These are phyloP conservation scores for Empidonax traillii DNA, from an alignment of 2,113 vertebrate species.

Conservation along the genomic window DNA sequence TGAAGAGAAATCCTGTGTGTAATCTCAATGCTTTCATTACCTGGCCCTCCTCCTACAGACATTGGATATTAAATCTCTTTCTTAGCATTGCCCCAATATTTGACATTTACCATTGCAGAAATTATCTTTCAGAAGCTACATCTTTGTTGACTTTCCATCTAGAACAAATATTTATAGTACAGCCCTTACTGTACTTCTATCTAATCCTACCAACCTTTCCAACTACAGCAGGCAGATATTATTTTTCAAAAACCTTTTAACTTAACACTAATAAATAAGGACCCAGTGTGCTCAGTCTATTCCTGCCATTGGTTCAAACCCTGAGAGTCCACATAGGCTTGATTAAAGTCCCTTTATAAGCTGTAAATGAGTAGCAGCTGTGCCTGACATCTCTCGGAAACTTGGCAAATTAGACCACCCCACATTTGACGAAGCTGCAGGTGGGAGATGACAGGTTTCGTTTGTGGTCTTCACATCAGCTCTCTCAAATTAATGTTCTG, in stretches of 20 bases:
- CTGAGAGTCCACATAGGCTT: background rate
- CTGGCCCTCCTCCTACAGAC: background rate
- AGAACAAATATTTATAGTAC: constrained; percentile 64
- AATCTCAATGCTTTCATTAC: constrained; percentile 10
- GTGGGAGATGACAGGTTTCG: background rate
- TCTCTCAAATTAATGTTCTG: background rate
- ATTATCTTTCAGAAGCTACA: constrained; percentile 39
- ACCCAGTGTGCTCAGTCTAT: background rate
- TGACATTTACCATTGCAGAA: constrained; percentile 34
- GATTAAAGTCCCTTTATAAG: background rate
- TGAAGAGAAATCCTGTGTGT: background rate
- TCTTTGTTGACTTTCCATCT: constrained; percentile 59
- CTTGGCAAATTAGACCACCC: constrained; percentile 13
- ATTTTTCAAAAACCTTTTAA: constrained; percentile 38
- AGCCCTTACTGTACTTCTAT: background rate
- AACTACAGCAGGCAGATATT: constrained; percentile 9
- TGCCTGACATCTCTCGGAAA: background rate
- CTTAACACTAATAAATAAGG: background rate
- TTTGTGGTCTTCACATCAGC: constrained; percentile 24
- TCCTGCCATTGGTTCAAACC: background rate
- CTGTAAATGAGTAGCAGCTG: background rate
- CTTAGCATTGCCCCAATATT: background rate
- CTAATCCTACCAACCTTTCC: background rate
- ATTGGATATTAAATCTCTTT: constrained; percentile 41
- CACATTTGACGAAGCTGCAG: background rate